These are phyloP conservation scores for Caracal caracal DNA, from an alignment of 2,113 vertebrate species.

Conservation along the genomic window DNA sequence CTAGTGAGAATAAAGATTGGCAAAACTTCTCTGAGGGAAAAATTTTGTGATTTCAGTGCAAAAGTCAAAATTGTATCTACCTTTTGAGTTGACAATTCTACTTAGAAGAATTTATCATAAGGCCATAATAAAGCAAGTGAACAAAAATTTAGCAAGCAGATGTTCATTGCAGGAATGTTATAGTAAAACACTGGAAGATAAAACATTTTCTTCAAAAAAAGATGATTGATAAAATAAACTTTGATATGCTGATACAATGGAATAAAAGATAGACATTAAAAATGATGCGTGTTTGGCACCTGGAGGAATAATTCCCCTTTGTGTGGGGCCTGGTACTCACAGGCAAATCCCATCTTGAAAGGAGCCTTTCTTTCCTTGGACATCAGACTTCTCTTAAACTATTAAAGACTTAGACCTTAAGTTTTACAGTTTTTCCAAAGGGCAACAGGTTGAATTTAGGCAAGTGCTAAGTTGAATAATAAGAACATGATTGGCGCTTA, in stretches of 20 bases:
- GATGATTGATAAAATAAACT: neutral
- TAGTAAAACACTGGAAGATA: neutral
- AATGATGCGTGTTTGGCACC: neutral
- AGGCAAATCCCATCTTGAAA: neutral
- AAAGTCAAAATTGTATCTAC: conserved; percentile 40
- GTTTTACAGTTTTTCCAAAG: neutral
- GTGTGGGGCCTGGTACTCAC: neutral
- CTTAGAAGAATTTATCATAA: conserved; percentile 38
- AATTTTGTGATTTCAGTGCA: conserved; percentile 25
- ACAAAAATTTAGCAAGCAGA: neutral
- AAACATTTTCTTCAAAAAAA: neutral
- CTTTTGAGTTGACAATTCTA: conserved; percentile 5
- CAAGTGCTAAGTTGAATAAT: neutral
- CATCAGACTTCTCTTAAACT: neutral
- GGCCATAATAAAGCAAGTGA: conserved; percentile 33
- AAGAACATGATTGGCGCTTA: neutral
- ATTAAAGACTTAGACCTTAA: neutral
- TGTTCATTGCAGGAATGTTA: neutral
- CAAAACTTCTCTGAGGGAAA: neutral
- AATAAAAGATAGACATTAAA: neutral
- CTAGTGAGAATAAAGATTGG: conserved; percentile 18
- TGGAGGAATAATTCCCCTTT: neutral
- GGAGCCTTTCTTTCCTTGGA: neutral
- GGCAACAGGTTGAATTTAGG: neutral
- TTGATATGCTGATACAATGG: neutral